A percentile compares a stretch with the other conserved stretches of the same genome.
phyloP scores from a whole-genome alignment of 2,888 invertebrate species.

The Mayetiola destructor region DNA sequence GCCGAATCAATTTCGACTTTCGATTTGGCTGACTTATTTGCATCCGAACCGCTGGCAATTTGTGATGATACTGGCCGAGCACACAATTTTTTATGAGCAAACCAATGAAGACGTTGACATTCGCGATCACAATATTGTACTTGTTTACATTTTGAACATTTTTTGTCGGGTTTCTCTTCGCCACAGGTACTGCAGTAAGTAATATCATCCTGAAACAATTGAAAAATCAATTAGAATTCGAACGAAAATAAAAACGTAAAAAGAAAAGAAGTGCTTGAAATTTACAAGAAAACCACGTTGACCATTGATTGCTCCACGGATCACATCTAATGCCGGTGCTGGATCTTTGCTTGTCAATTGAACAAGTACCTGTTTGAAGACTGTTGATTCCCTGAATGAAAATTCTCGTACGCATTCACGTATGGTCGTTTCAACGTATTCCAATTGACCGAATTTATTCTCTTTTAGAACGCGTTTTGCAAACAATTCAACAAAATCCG shows the following conservation, averaged over 20 bases:
- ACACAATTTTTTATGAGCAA: slow-evolving; percentile 77
- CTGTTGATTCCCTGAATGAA: slow-evolving; percentile 75
- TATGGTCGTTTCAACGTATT: slow-evolving; percentile 57
- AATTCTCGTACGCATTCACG: slow-evolving; percentile 80
- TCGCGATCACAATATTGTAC: slow-evolving; percentile 88
- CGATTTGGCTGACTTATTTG: slow-evolving; percentile 25
- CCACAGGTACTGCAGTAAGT: slow-evolving; percentile 71
- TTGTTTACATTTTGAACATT: slow-evolving; percentile 87
- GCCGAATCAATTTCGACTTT: slow-evolving; percentile 33
- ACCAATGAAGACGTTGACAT: slow-evolving; percentile 90
- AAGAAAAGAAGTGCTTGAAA: background rate
- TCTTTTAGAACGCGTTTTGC: slow-evolving; percentile 57
- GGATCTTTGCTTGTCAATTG: slow-evolving; percentile 57
- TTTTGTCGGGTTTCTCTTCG: slow-evolving; percentile 76
- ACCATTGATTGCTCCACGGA: slow-evolving; percentile 74
- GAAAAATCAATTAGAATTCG: background rate
- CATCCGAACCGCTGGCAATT: slow-evolving; percentile 24
- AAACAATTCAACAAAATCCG: slow-evolving; percentile 59
- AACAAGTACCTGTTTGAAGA: slow-evolving; percentile 69
- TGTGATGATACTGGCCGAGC: slow-evolving; percentile 36
- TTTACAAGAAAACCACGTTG: slow-evolving; percentile 58
- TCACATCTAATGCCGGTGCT: slow-evolving; percentile 51
- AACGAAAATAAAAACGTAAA: background rate
- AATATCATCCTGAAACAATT: slow-evolving; percentile 38
- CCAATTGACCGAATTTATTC: slow-evolving; percentile 52